A percentile compares a stretch with the other conserved stretches of the same genome.
These are phyloP conservation scores for Eupeodes corollae DNA, from an alignment of 1,140 invertebrate species.

Conservation along the genomic window DNA sequence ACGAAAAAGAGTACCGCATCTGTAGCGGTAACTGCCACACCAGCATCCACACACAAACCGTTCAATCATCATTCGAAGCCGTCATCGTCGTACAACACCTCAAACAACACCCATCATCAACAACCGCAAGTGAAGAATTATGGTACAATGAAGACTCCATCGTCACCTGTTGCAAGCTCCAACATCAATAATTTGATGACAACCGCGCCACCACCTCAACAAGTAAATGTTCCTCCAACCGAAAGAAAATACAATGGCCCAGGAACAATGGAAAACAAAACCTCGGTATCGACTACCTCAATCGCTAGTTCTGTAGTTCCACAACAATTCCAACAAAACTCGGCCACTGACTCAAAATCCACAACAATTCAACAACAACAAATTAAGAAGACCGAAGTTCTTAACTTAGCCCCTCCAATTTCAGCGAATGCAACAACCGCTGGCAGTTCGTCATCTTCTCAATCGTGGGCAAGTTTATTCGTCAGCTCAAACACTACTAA, in stretches of 20 bases:
- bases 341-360: slow-evolving; percentile 3
- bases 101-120: slow-evolving; percentile 10
- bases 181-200: slow-evolving; percentile 1
- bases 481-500: not conserved
- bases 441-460: not conserved
- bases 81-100: slow-evolving; percentile 10
- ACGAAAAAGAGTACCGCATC: slow-evolving; percentile 33
- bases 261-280: slow-evolving; percentile 3
- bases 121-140: slow-evolving; percentile 26
- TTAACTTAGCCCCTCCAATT: slow-evolving; percentile 9
- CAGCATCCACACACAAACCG: slow-evolving; percentile 6
- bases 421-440: slow-evolving; percentile 4
- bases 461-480: slow-evolving; percentile 8
- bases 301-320: slow-evolving; percentile 30
- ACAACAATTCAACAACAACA: not conserved
- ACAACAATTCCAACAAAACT: slow-evolving; percentile 25
- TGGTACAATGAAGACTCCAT: slow-evolving; percentile 32
- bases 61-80: slow-evolving; percentile 1
- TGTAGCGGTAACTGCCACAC: slow-evolving; percentile 32
- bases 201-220: slow-evolving; percentile 12
- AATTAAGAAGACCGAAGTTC: not conserved
- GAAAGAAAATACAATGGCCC: slow-evolving; percentile 2
- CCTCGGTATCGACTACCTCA: slow-evolving; percentile 25
- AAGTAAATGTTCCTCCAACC: slow-evolving; percentile 25
- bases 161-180: slow-evolving; percentile 21